Conservation (phyloP, 2,797 vertebrate species). For the Hyperoplus immaculatus region DNA sequence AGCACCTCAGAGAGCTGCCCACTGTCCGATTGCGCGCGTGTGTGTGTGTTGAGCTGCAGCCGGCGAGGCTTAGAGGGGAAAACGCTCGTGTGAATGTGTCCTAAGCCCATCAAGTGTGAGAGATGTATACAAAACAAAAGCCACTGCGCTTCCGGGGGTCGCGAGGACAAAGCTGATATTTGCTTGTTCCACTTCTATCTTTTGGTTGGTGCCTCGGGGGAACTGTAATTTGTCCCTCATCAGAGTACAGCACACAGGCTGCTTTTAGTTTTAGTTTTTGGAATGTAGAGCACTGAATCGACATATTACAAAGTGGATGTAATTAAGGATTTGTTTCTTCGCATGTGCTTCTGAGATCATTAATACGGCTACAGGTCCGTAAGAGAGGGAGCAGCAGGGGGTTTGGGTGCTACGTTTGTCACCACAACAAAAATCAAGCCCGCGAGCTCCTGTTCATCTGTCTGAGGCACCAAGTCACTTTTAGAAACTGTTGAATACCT, state of each 20-base stretch:
- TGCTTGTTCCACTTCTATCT: slow-evolving; percentile 57
- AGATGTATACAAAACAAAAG: slow-evolving; percentile 75
- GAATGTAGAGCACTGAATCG: slow-evolving; percentile 65
- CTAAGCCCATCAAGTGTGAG: slow-evolving; percentile 25
- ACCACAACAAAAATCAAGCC: slow-evolving; percentile 4
- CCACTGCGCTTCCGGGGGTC: slow-evolving; percentile 46
- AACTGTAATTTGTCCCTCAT: slow-evolving; percentile 1
- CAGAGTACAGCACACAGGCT: neutral
- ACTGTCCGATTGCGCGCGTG: slow-evolving; percentile 15
- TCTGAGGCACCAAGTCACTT: accelerated
- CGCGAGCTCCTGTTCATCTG: neutral
- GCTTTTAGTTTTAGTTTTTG: slow-evolving; percentile 29
- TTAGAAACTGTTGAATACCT: neutral
- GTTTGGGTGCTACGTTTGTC: slow-evolving; percentile 2
- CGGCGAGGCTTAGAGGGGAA: slow-evolving; percentile 50
- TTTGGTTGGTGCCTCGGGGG: neutral
- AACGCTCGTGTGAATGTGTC: slow-evolving; percentile 45
- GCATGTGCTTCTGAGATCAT: slow-evolving; percentile 30
- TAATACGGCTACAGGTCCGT: slow-evolving; percentile 15
- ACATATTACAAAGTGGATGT: slow-evolving; percentile 65
- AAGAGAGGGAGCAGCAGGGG: slow-evolving; percentile 13
- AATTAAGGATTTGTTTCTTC: slow-evolving; percentile 52
- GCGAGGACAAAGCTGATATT: slow-evolving; percentile 54
- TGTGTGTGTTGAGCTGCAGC: slow-evolving; percentile 41
- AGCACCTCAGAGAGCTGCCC: neutral